Percentiles rank a stretch among this genome's conserved stretches.
These are phyloP conservation scores for Fratercula arctica DNA, from an alignment of 2,797 vertebrate genomes.

Conservation along the genomic window DNA sequence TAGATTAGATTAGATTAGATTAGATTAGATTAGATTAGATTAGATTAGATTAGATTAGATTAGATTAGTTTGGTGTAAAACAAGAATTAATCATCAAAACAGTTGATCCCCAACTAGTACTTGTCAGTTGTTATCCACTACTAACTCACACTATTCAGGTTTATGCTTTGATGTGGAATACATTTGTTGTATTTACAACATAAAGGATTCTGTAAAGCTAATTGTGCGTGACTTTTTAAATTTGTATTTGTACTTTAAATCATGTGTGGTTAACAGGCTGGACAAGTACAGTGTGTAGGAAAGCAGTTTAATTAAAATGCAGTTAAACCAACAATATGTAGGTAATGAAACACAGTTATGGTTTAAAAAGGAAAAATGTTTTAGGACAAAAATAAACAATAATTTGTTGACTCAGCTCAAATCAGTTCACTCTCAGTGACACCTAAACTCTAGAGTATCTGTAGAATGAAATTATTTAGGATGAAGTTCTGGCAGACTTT, in stretches of 20 bases:
- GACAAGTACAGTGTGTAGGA: not conserved
- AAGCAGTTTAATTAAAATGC: not conserved
- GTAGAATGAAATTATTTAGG: not conserved
- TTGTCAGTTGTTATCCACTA: not conserved
- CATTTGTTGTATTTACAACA: not conserved
- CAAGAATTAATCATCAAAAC: not conserved
- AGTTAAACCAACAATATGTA: not conserved
- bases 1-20: not conserved
- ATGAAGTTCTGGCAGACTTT: not conserved
- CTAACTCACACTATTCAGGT: not conserved
- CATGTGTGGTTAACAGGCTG: not conserved
- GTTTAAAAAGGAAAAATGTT: not conserved
- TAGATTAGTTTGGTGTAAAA: not conserved
- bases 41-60: too few species aligned
- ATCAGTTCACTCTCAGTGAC: not conserved
- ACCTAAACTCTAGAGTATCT: not conserved
- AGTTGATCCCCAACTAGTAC: not conserved
- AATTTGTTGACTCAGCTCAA: not conserved
- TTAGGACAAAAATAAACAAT: not conserved
- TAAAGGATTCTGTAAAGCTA: not conserved
- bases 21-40: too few species aligned
- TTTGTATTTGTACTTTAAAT: not conserved
- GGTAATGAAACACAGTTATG: not conserved
- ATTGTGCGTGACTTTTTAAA: not conserved
- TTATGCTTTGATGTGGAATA: not conserved